Percentiles rank a stretch among this genome's conserved stretches.
Conservation (phyloP, 2,113 vertebrate species). For the Sinocyclocheilus grahami region DNA sequence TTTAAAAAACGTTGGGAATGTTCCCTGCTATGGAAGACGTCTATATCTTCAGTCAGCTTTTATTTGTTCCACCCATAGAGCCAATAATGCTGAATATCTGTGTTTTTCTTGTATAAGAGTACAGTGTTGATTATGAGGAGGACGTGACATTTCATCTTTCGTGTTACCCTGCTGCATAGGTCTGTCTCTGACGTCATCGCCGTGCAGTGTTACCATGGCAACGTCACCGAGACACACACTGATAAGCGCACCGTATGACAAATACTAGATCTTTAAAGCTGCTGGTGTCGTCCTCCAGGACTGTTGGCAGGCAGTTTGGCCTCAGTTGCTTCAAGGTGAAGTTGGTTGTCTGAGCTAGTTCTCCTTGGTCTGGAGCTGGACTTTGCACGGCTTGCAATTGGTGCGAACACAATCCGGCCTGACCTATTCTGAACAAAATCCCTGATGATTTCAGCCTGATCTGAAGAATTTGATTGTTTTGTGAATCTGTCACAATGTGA, state of each 20-base stretch:
- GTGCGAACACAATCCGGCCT: background rate
- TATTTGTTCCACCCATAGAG: no score
- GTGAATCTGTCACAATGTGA: background rate
- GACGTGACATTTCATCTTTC: conserved; percentile 37
- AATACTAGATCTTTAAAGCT: conserved; percentile 59
- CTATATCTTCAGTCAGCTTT: no score
- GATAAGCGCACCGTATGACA: conserved; percentile 71
- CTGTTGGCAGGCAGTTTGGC: no score
- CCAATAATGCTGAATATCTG: no score
- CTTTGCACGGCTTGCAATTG: no score
- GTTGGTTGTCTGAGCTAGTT: background rate
- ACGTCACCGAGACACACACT: conserved; percentile 69
- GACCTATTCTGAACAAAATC: background rate
- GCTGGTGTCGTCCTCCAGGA: no score
- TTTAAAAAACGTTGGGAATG: no score
- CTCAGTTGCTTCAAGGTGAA: background rate
- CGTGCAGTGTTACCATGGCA: conserved; percentile 77
- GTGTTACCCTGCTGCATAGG: background rate
- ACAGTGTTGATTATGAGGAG: background rate
- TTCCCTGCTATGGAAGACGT: no score
- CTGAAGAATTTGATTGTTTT: background rate
- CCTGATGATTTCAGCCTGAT: background rate
- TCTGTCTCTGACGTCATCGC: conserved; percentile 69
- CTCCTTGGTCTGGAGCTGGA: no score
- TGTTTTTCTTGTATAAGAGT: background rate